Evolutionary conservation across 2,113 vertebrate species (phyloP).

Genomic region (Thalassoma bifasciatum): DNA sequence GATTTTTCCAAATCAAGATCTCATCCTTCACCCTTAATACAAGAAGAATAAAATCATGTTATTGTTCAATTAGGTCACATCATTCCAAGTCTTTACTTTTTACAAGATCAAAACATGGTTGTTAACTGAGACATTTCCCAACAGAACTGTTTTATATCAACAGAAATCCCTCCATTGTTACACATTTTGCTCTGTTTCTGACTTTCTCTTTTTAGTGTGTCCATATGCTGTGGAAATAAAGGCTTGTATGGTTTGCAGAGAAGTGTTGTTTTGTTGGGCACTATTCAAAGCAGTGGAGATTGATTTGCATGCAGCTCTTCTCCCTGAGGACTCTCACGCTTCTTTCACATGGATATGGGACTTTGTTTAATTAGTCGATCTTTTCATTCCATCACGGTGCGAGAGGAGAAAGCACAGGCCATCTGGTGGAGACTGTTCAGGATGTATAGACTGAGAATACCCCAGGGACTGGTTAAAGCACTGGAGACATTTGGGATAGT

Average conservation of each 20-base stretch:
- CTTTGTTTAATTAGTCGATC: slow-evolving; percentile 82
- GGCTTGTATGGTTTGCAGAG: slow-evolving; percentile 59
- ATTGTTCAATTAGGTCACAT: slow-evolving; percentile 7
- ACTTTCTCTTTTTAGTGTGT: slow-evolving; percentile 49
- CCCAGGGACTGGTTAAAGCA: slow-evolving; percentile 66
- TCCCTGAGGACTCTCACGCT: slow-evolving; percentile 63
- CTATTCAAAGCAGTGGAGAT: slow-evolving; percentile 51
- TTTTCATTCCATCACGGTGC: slow-evolving; percentile 80
- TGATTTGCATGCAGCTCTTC: slow-evolving; percentile 76
- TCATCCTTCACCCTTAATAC: slow-evolving; percentile 13
- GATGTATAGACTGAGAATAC: slow-evolving; percentile 54
- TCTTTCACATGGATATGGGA: slow-evolving; percentile 82
- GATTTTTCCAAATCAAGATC: slow-evolving; percentile 1
- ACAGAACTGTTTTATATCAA: slow-evolving; percentile 43
- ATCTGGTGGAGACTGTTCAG: slow-evolving; percentile 80
- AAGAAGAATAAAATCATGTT: slow-evolving; percentile 1
- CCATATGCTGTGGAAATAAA: slow-evolving; percentile 68
- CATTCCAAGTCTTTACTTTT: slow-evolving; percentile 9
- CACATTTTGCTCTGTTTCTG: slow-evolving; percentile 51
- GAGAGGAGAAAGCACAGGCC: slow-evolving; percentile 75
- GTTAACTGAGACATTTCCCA: slow-evolving; percentile 3
- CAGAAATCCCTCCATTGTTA: slow-evolving; percentile 27
- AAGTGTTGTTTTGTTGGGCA: slow-evolving; percentile 52
- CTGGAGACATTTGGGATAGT: slow-evolving; percentile 50
- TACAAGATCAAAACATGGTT: background rate